phyloP scores from a whole-genome alignment of 1,140 invertebrate species.

The Papilio polytes region DNA sequence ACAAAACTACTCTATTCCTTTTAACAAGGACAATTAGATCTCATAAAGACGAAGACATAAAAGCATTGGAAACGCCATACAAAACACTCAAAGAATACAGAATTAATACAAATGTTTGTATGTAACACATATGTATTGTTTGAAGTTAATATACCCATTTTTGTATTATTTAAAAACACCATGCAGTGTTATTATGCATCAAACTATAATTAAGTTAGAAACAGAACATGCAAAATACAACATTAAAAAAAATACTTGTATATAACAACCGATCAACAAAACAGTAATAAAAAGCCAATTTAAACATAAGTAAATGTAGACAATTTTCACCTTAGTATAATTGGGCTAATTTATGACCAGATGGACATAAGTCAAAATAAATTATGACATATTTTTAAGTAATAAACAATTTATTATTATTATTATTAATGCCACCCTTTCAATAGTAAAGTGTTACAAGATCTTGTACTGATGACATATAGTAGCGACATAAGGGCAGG shows the following conservation, averaged over 20 bases:
- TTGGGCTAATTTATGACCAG: too few species aligned
- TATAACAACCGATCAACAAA: constrained; percentile 1
- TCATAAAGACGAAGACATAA: background rate
- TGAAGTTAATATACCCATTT: background rate
- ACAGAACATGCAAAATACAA: constrained; percentile 10
- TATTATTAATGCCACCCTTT: too few species aligned
- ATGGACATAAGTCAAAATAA: too few species aligned
- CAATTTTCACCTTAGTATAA: too few species aligned
- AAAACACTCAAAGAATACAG: constrained; percentile 12
- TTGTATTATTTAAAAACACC: background rate
- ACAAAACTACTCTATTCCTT: background rate
- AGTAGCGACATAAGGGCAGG: too few species aligned
- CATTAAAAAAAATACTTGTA: background rate
- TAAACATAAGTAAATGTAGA: too few species aligned
- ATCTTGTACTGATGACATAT: too few species aligned
- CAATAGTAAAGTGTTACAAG: too few species aligned
- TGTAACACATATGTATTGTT: background rate
- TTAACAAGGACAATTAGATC: constrained; percentile 3
- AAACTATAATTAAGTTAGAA: constrained; percentile 7
- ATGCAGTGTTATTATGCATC: background rate
- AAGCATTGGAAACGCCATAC: constrained; percentile 26
- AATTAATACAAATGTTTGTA: background rate
- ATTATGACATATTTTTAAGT: too few species aligned
- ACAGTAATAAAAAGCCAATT: too few species aligned
- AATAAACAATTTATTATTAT: too few species aligned